Base-by-base conservation (phyloP, 2,888 invertebrate genomes). In the Megalurothrips usitatus region DNA sequence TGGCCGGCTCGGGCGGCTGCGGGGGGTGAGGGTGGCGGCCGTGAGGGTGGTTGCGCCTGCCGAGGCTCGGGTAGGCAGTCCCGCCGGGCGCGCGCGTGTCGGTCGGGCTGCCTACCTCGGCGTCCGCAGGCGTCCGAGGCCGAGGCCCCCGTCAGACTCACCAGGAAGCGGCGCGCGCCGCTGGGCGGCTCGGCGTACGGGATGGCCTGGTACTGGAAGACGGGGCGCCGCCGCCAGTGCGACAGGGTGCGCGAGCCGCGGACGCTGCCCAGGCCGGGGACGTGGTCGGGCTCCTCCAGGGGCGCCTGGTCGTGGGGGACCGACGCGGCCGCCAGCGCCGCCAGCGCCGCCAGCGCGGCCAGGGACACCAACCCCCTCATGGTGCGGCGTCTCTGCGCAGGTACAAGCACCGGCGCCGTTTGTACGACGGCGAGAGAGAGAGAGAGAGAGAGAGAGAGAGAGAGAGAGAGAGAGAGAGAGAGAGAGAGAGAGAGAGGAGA, bases 201-300 rank as follows among this genome's bases (percentile, higher is more conserved):
- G 80, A 85, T 84, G 11, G 85, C 85, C 68, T 83, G 84, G 81
- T 84, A 85, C 82, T 85, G 84, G 81, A 84, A 85, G 79, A 85
- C 84, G 17, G 84, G 81, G n/a, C 84, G 80, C 68, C 83, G 80
- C 23, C 83, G 83, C 84, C 84, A 84, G 23, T 82, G 83, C 3
- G 84, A 83, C n/a, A 48, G 34, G 52, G 83, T 84, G 14, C 83
- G 78, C n/a, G 84, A 82, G 6, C 85, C 85, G 19, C 79, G 75
- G 28, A 85, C 79, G 11, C 81, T 81, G 11, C 85, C 85, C 78
- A 85, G 83, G 23, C 82, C 83, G 9, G 84, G 83, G 47, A 85
- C 79, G 17, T 81, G 75, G 63, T 84, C 83, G 52, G 49, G 52
- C 78, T 49, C 52, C 78, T 78, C 52, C 78, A 79, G 49, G 78